Evolutionary conservation across 1,140 invertebrate genomes (phyloP).

Genomic region (Aphis gossypii): DNA sequence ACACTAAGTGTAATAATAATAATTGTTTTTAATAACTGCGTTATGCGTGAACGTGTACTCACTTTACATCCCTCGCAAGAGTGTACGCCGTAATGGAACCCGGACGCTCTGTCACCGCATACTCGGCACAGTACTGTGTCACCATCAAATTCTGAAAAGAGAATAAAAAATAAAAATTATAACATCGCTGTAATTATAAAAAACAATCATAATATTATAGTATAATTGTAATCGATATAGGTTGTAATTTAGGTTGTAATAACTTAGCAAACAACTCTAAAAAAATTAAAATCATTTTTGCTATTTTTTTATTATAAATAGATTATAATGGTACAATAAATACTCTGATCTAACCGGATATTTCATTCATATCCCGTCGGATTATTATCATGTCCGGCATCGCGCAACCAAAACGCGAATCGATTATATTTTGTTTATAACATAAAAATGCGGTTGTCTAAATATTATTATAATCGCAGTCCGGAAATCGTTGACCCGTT

Average conservation of each 20-base stretch:
- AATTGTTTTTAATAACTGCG: background rate
- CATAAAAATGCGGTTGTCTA: background rate
- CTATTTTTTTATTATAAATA: background rate
- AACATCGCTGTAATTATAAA: background rate
- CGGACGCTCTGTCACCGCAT: slow-evolving; percentile 98
- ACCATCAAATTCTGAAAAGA: slow-evolving; percentile 95
- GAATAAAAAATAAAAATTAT: slow-evolving; percentile 18
- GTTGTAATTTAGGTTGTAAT: background rate
- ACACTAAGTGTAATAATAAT: background rate
- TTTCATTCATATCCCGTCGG: background rate
- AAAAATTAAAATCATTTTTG: background rate
- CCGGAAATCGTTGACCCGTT: background rate
- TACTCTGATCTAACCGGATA: background rate
- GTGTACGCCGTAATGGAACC: slow-evolving; percentile 99
- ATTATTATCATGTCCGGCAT: background rate
- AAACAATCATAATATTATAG: background rate
- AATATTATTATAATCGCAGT: background rate
- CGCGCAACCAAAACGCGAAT: background rate
- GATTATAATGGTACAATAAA: background rate
- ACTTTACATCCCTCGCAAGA: slow-evolving; percentile 99
- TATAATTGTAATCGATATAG: background rate
- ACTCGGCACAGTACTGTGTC: slow-evolving; percentile 97
- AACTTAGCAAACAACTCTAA: background rate
- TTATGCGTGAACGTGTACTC: slow-evolving; percentile 65
- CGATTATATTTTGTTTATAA: background rate